phyloP scores from a whole-genome alignment of 2,797 vertebrate genomes.

The Sebastes miniatus region DNA sequence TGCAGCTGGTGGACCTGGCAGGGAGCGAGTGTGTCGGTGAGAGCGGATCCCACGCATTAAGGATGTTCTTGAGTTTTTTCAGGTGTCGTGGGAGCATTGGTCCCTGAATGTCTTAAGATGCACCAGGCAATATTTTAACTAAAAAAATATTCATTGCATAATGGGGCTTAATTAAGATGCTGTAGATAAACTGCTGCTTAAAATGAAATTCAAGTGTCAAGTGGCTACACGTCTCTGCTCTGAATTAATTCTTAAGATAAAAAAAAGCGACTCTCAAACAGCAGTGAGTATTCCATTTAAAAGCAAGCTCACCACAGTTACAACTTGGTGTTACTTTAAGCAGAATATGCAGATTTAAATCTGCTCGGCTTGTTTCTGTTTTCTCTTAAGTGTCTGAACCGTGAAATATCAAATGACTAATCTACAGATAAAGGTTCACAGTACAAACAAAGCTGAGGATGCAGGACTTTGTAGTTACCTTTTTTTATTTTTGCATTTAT shows the following conservation, averaged over 20 bases:
- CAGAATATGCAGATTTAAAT: too few species aligned
- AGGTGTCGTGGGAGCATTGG: background rate
- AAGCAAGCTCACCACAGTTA: background rate
- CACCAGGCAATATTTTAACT: background rate
- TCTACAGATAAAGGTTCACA: background rate
- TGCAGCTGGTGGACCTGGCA: constrained; percentile 90
- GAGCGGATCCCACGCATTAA: constrained; percentile 3
- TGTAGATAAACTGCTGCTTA: background rate
- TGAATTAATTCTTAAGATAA: background rate
- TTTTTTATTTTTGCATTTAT: background rate
- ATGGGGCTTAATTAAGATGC: background rate
- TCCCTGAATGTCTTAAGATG: background rate
- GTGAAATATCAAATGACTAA: background rate
- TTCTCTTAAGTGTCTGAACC: background rate
- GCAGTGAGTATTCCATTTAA: background rate
- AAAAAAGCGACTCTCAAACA: background rate
- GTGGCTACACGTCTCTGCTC: background rate
- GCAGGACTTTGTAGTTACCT: background rate
- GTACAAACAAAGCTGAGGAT: background rate
- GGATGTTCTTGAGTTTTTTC: background rate
- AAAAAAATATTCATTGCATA: background rate
- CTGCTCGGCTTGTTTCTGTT: too few species aligned
- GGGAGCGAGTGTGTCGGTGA: constrained; percentile 88
- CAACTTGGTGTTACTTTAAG: background rate
- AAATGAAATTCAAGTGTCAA: background rate